Percentiles rank a stretch among this genome's conserved stretches.
These are phyloP conservation scores for Phyllotis vaccarum DNA, from an alignment of 2,797 vertebrate species.

Conservation along the genomic window DNA sequence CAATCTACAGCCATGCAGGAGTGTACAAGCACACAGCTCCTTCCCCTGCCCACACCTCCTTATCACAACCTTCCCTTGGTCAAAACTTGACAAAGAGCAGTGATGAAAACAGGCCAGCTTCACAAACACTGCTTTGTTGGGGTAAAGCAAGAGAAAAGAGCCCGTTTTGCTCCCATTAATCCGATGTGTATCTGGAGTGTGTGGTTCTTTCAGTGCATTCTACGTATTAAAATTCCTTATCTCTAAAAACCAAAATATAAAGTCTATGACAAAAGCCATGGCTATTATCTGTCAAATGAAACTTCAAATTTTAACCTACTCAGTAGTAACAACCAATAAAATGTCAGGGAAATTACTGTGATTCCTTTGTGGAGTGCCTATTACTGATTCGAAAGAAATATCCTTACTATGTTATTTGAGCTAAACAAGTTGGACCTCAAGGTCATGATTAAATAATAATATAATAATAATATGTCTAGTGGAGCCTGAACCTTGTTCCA, in stretches of 20 bases:
- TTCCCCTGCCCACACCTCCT: not conserved
- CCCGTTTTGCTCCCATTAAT: not conserved
- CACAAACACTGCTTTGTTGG: not conserved
- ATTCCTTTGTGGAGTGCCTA: not conserved
- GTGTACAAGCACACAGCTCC: not conserved
- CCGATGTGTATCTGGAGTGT: not conserved
- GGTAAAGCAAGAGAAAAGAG: not conserved
- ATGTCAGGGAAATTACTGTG: not conserved
- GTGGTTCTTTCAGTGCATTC: not conserved
- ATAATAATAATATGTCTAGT: not conserved
- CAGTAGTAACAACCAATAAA: not conserved
- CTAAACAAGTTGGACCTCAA: not conserved
- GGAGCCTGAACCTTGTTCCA: not conserved
- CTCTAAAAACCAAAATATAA: not conserved
- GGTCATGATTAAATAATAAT: not conserved
- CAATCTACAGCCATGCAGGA: not conserved
- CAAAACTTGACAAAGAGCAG: constrained; percentile 40
- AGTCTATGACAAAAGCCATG: not conserved
- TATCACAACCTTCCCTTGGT: constrained; percentile 37
- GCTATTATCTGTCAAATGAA: not conserved
- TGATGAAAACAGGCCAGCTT: constrained; percentile 43
- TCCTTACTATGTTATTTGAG: not conserved
- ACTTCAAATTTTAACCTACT: not conserved
- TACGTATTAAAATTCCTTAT: not conserved
- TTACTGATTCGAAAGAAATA: constrained; percentile 19